Evolutionary conservation across 1,140 invertebrate genomes (phyloP).

Genomic region (Cyrtorhinus lividipennis): DNA sequence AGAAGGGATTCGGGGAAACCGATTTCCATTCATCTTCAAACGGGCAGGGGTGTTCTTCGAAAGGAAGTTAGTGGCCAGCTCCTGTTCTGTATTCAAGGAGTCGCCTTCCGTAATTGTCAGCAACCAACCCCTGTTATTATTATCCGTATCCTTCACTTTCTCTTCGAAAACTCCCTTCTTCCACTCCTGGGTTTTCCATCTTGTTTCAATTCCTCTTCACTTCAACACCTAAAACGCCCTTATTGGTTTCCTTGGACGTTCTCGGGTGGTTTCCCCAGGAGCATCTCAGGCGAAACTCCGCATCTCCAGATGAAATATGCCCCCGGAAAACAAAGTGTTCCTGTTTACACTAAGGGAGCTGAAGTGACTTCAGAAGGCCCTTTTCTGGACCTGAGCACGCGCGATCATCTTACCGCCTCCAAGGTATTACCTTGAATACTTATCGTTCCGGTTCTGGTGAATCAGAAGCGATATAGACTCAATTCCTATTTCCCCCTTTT

Average conservation of each 20-base stretch:
- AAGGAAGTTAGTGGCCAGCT: background rate
- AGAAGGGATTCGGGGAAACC: too few species aligned
- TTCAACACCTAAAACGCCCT: background rate
- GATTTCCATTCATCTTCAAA: constrained; percentile 7
- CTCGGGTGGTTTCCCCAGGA: background rate
- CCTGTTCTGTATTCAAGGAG: background rate
- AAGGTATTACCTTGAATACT: too few species aligned
- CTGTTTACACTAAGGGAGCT: too few species aligned
- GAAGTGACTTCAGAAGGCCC: too few species aligned
- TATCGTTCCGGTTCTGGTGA: too few species aligned
- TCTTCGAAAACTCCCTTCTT: background rate
- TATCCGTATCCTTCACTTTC: constrained; percentile 2
- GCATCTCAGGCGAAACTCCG: background rate
- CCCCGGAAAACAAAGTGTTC: background rate
- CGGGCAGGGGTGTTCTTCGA: background rate
- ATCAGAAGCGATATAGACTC: too few species aligned
- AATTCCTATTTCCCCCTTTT: too few species aligned
- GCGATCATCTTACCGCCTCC: too few species aligned
- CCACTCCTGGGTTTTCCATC: too few species aligned
- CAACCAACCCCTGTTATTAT: constrained; percentile 6
- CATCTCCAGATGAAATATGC: background rate
- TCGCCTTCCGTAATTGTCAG: background rate
- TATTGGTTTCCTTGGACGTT: constrained; percentile 7
- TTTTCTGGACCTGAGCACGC: too few species aligned
- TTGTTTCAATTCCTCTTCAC: constrained; percentile 2